phyloP scores from a whole-genome alignment of 64 coral and sea anemone species.

The Orbicella faveolata region DNA sequence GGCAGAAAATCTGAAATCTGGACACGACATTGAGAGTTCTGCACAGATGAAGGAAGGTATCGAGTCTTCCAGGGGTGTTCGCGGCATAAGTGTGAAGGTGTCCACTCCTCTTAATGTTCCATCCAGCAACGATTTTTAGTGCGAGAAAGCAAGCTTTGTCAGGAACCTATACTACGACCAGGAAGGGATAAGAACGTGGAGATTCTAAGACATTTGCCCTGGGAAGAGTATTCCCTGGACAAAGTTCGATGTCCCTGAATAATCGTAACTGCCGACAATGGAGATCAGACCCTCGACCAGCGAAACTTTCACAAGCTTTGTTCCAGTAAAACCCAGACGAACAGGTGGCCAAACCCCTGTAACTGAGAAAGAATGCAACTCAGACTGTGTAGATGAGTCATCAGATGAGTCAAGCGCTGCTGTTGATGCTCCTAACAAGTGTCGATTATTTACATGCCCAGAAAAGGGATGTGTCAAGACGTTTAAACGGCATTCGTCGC shows the following conservation, averaged over 20 bases:
- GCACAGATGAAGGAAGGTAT: conserved; percentile 18
- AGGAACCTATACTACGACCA: neutral
- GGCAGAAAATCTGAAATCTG: conserved; percentile 1
- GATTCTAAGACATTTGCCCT: too few relatives aligned
- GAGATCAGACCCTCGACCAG: conserved; percentile 1
- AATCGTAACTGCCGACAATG: conserved; percentile 14
- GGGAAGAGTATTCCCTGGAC: neutral
- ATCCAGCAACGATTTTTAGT: neutral
- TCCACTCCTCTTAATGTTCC: neutral
- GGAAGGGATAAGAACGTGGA: neutral
- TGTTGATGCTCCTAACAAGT: neutral
- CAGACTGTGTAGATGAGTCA: neutral
- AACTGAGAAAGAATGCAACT: neutral
- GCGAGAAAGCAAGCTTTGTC: conserved; percentile 20
- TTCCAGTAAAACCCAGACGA: too few relatives aligned
- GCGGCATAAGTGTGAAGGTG: neutral
- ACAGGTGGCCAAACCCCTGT: neutral
- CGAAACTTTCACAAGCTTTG: too few relatives aligned
- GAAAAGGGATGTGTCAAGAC: conserved; percentile 28
- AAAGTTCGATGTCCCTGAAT: conserved; percentile 20
- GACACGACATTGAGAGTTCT: conserved; percentile 33
- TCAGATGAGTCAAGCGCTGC: conserved; percentile 2
- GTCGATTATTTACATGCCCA: conserved; percentile 24
- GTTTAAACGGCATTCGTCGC: conserved; percentile 8
- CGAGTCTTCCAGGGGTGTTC: conserved; percentile 11